Conservation (phyloP, 2,888 invertebrate genomes). For the Oxystoma pomonae region DNA sequence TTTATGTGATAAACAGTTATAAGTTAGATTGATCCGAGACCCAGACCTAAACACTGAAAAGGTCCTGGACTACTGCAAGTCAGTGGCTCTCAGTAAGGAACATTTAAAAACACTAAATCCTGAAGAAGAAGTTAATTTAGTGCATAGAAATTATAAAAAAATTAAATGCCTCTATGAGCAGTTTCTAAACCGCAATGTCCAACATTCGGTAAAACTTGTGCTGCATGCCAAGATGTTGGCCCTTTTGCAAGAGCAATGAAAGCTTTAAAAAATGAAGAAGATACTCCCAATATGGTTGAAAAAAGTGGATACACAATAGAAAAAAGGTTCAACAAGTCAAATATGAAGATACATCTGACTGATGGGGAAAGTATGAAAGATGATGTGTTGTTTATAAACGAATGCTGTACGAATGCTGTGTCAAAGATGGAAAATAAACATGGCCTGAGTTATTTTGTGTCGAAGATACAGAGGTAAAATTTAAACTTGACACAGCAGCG, state of each 20-base stretch:
- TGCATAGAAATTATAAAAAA: background rate
- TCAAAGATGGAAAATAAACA: too few species aligned
- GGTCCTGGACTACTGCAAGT: background rate
- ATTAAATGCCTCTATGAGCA: background rate
- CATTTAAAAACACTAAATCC: background rate
- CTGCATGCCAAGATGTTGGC: background rate
- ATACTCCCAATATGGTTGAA: background rate
- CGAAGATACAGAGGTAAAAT: background rate
- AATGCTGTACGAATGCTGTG: too few species aligned
- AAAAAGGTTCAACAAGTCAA: background rate
- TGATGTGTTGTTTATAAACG: too few species aligned
- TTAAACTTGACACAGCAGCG: background rate
- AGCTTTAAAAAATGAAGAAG: background rate
- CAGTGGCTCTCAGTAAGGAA: background rate
- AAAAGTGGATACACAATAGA: background rate
- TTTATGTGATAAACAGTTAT: background rate
- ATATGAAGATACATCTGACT: background rate
- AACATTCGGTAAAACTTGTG: background rate
- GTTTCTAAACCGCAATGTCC: background rate
- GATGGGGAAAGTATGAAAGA: background rate
- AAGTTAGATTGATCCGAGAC: background rate
- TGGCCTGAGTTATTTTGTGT: background rate
- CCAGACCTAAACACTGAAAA: background rate
- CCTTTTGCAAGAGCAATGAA: background rate
- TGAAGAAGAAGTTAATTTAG: background rate